Evolutionary conservation across 1,140 invertebrate genomes (phyloP), one percentile per base, ranked within the genome.

Genomic region (Lordiphosa mommai): DNA sequence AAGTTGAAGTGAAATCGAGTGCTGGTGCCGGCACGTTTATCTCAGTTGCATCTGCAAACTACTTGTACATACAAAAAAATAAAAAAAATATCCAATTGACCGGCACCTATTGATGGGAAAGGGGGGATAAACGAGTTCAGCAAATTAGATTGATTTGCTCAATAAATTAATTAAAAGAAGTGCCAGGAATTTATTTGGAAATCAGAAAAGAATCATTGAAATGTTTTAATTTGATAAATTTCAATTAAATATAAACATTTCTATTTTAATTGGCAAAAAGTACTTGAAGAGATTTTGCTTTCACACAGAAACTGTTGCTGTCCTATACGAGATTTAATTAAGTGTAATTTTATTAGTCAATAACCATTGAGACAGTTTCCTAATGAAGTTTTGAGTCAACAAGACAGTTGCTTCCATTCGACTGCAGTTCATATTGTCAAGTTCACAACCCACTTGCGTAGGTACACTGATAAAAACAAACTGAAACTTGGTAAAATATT

Each of bases 81-180:
- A 32, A 10, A 27, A n/a, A 17, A 48, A 55, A 27, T 72, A 48
- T 60, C 56, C 50, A 66, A 76, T 71, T 67, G 71, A 56, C 63
- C 66, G 55, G 36, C n/a, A 51, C 61, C 37, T 51, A 44, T 49
- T 47, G 44, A 10, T 37, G 29, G 38, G n/a, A n/a, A n/a, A n/a
- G n/a, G n/a, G n/a, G n/a, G 23, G 23, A 27, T 27, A 27, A 27
- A 27, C 23, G 23, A 27, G 23, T 27, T 27, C 23, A 7, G 4
- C 23, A 27, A 56, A 46, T 57, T 27, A 51, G 57, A 52, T 55
- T 7, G 56, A 48, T 55, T 27, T 60, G 70, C 59, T 66, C 76
- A 74, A 82, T 80, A 80, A 80, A 74, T 65, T 82, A 80, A 80
- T 82, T 80, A 67, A 80, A 68, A 33, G 40, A 44, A 68, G 64